These are phyloP conservation scores for Gastrophryne carolinensis DNA, from an alignment of 2,797 vertebrate genomes.

Conservation along the genomic window DNA sequence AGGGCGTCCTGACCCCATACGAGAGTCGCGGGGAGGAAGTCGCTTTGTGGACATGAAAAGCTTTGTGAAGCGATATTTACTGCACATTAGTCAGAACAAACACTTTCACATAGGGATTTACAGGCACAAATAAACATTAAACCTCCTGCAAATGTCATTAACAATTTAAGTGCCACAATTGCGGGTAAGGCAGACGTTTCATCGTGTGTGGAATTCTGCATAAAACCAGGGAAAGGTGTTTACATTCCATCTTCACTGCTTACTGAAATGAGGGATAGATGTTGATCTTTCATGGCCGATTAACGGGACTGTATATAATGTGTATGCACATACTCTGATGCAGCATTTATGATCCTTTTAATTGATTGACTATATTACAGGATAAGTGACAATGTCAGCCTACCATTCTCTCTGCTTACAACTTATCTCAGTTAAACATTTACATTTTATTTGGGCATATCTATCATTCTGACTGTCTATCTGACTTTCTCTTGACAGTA, in stretches of 20 bases:
- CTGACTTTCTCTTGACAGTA: not conserved
- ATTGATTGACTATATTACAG: not conserved
- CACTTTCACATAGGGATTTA: conserved; percentile 63
- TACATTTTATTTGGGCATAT: not conserved
- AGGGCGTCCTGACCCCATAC: conserved; percentile 55
- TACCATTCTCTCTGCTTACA: too few species aligned
- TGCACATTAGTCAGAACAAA: conserved; percentile 71
- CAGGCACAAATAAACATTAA: conserved; percentile 61
- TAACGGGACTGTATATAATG: not conserved
- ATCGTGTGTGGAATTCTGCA: conserved; percentile 60
- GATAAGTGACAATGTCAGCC: not conserved
- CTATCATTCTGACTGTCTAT: not conserved
- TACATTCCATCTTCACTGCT: conserved; percentile 62
- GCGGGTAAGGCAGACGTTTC: conserved; percentile 51
- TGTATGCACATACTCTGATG: conserved; percentile 1
- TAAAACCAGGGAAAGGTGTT: conserved; percentile 41
- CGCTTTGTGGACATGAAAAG: conserved; percentile 62
- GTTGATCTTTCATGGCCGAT: not conserved
- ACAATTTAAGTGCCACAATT: conserved; percentile 45
- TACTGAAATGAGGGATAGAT: conserved; percentile 18
- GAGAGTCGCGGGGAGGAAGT: conserved; percentile 64
- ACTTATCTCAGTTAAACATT: not conserved
- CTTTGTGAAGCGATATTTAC: conserved; percentile 71
- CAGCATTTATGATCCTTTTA: not conserved
- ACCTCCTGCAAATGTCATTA: conserved; percentile 60